Evolutionary conservation across 1,140 invertebrate genomes (phyloP).

Genomic region (Laupala kohalensis): DNA sequence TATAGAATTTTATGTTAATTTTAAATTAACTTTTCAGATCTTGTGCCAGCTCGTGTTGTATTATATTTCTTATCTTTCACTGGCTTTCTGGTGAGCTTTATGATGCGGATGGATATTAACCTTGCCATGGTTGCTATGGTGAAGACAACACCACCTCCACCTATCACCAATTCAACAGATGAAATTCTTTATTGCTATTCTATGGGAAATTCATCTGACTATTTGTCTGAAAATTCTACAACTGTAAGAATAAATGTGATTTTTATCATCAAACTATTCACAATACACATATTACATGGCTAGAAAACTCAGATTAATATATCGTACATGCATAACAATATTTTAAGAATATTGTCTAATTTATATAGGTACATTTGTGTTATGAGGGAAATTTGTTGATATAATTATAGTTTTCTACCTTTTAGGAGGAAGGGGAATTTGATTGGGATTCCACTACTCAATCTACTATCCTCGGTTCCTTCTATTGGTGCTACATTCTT

Average conservation of each 20-base stretch:
- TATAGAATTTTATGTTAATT: not conserved
- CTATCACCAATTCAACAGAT: not conserved
- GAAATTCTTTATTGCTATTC: not conserved
- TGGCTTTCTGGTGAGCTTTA: conserved; percentile 57
- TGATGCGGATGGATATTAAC: conserved; percentile 64
- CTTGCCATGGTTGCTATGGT: conserved; percentile 56
- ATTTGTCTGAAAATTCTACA: not conserved
- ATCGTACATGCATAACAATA: not conserved
- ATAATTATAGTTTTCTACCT: not conserved
- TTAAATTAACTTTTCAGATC: conserved; percentile 23
- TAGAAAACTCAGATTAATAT: not conserved
- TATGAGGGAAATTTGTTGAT: not conserved
- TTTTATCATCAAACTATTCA: no score
- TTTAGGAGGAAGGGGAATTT: conserved; percentile 34
- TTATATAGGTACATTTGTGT: not conserved
- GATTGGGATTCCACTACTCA: conserved; percentile 46
- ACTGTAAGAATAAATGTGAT: not conserved
- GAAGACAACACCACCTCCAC: conserved; percentile 22
- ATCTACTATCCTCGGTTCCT: conserved; percentile 47
- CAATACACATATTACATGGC: no score
- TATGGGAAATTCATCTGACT: not conserved
- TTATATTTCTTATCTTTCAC: conserved; percentile 56
- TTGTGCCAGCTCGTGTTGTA: conserved; percentile 47
- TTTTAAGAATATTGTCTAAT: not conserved
- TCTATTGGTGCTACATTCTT: conserved; percentile 60